Base-by-base conservation (phyloP, 2,888 invertebrate species). In the Platynereis dumerilii region DNA sequence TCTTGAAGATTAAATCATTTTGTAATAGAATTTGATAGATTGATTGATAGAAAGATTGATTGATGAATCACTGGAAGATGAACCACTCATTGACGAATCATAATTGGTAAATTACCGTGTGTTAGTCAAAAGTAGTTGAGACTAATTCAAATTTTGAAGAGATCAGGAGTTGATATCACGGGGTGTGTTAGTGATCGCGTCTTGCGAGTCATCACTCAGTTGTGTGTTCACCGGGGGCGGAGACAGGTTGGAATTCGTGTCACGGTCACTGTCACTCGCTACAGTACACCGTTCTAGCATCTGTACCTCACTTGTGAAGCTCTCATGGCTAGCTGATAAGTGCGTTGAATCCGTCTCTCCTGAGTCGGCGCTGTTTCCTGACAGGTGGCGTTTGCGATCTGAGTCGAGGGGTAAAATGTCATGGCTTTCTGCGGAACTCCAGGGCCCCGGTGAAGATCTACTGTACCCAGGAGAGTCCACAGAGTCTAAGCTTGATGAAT, bases 261-360 rank as follows among this genome's bases (percentile, higher is more conserved):
- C n/a, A 52, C 57, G 26, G 39, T 61, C 60, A n/a, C 45, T 26
- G n/a, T 52, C 57, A 34, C 59, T 52, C 0, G 61, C 44, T n/a
- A 65, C 64, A 20, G 55, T 59, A 45, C 63, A 66, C 57, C 67
- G 67, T 56, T 69, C 67, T n/a, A 67, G 59, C 5, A 58, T 39
- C 39, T 67, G 69, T 26, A 69, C 56, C 17, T 68, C 68, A 15
- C 28, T 24, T 20, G 44, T 57, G 55, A 52, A 29, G 57, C 60
- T 54, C n/a, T 58, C 64, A 10, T 28, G 58, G 26, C 55, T 34
- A 2, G 53, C 58, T 24, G 56, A 54, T 24, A 39, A 12, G 34
- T 56, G 61, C 2, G 58, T 55, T 26, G 28, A 56, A 15, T 53
- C 57, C 1, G 58, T 57, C 53, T 66, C 44, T 12, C 42, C 44